These are phyloP conservation scores for Epinotia nisella DNA, from an alignment of 2,888 invertebrate species.

Conservation along the genomic window DNA sequence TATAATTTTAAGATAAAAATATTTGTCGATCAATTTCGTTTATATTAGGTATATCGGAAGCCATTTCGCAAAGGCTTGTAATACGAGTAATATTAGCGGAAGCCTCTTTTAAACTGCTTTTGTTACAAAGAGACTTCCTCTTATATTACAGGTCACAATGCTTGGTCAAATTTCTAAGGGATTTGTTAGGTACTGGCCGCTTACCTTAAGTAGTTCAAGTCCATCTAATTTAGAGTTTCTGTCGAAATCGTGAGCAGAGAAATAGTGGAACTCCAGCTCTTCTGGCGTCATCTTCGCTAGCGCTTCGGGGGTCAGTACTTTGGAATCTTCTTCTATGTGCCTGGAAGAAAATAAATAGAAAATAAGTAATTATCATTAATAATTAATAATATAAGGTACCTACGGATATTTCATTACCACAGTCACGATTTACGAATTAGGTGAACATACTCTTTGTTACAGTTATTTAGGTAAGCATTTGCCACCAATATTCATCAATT, in stretches of 20 bases:
- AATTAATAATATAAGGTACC: too few species aligned
- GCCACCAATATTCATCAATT: neutral
- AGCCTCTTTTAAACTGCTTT: too few species aligned
- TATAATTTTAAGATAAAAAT: too few species aligned
- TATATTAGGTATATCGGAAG: too few species aligned
- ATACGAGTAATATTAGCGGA: too few species aligned
- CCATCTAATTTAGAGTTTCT: slow-evolving; percentile 96
- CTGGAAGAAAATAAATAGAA: slow-evolving; percentile 70
- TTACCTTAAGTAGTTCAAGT: slow-evolving; percentile 90
- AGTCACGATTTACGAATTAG: too few species aligned
- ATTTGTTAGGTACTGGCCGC: too few species aligned
- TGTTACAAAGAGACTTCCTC: too few species aligned
- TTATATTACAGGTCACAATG: too few species aligned
- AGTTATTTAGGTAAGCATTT: neutral
- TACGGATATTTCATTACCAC: too few species aligned
- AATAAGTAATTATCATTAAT: neutral
- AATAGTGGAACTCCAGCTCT: slow-evolving; percentile 93
- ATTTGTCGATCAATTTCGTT: too few species aligned
- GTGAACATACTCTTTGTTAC: neutral
- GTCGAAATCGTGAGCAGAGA: slow-evolving; percentile 95
- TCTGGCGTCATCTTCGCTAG: slow-evolving; percentile 91
- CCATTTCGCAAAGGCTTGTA: too few species aligned
- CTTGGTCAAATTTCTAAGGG: neutral
- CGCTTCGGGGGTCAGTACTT: slow-evolving; percentile 85
- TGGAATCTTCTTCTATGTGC: slow-evolving; percentile 91